Conservation (phyloP, 2,797 vertebrate genomes). For the Lithobates pipiens region DNA sequence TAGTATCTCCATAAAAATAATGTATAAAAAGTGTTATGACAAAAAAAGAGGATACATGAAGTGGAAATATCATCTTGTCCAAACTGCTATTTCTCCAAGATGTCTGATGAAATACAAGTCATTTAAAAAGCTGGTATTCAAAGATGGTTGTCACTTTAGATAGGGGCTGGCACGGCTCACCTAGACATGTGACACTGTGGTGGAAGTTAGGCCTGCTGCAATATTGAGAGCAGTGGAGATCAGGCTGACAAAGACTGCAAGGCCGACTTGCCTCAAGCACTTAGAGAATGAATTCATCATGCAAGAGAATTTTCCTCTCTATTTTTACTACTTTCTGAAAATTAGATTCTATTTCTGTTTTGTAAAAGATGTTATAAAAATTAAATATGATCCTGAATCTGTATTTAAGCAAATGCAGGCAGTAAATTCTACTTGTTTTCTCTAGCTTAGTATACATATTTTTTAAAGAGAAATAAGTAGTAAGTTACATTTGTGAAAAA, state of each 20-base stretch:
- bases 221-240: slow-evolving; percentile 75
- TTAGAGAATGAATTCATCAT: slow-evolving; percentile 69
- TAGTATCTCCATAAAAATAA: background rate
- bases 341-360: slow-evolving; percentile 45
- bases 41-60: slow-evolving; percentile 66
- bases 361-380: slow-evolving; percentile 35
- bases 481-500: background rate
- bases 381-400: slow-evolving; percentile 11
- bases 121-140: slow-evolving; percentile 86
- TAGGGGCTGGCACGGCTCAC: slow-evolving; percentile 86
- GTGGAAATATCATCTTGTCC: slow-evolving; percentile 71
- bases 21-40: slow-evolving; percentile 54
- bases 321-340: slow-evolving; percentile 53
- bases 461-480: background rate
- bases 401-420: slow-evolving; percentile 14
- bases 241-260: slow-evolving; percentile 73
- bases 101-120: slow-evolving; percentile 87
- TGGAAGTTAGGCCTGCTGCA: slow-evolving; percentile 79
- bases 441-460: background rate
- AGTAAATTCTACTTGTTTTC: background rate
- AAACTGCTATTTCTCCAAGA: slow-evolving; percentile 81
- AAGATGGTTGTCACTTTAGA: slow-evolving; percentile 95
- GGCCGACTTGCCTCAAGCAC: slow-evolving; percentile 76
- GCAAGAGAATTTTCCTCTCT: slow-evolving; percentile 70
- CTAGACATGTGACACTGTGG: slow-evolving; percentile 89